A percentile compares a stretch with the other conserved stretches of the same genome.
Evolutionary conservation across 2,113 vertebrate genomes (phyloP).

Genomic region (Crotophaga sulcirostris): DNA sequence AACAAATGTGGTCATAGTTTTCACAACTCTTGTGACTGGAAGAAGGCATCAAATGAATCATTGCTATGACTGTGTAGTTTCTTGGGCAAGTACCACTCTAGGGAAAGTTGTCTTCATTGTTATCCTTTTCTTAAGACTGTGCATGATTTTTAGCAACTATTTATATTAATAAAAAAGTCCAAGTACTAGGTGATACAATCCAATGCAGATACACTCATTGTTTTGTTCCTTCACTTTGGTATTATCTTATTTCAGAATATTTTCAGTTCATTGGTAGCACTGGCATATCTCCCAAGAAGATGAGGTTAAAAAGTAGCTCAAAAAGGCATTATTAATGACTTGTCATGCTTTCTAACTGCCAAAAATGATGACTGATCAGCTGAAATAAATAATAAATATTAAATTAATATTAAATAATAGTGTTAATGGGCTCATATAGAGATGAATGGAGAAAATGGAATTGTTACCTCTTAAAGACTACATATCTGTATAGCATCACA

Average conservation of each 20-base stretch:
- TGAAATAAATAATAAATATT: neutral
- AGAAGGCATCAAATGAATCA: neutral
- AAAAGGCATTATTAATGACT: neutral
- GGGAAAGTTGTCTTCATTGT: neutral
- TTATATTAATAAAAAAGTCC: neutral
- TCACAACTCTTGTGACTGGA: neutral
- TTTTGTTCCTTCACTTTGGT: neutral
- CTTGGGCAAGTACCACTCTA: rapidly evolving
- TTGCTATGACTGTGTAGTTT: neutral
- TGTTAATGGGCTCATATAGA: neutral
- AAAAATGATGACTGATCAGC: neutral
- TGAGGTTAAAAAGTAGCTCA: neutral
- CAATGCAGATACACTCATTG: neutral
- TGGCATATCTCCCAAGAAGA: neutral
- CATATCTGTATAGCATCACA: neutral
- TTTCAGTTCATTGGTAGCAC: neutral
- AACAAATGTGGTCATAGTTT: neutral
- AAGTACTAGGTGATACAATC: neutral
- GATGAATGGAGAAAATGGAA: neutral
- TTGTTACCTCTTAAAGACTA: neutral
- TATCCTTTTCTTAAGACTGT: neutral
- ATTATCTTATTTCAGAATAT: neutral
- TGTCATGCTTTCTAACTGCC: neutral
- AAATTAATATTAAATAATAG: neutral
- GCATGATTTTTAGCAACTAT: neutral